Evolutionary conservation across 1,140 invertebrate genomes (phyloP), one percentile per base, ranked within the genome.

Genomic region (Wiebesia pumilae): DNA sequence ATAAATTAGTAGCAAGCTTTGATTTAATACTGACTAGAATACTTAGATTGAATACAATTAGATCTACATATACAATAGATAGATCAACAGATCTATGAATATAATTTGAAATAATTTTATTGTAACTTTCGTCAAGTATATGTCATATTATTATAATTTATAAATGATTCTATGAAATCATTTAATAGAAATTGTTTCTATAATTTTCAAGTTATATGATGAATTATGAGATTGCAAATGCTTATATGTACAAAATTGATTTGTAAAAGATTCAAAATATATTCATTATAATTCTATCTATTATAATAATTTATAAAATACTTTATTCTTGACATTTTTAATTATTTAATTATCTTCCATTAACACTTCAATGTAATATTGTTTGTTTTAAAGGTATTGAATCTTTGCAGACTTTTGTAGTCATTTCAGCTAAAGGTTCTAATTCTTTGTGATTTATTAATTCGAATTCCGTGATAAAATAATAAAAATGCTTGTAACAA

Each of bases 401-500:
- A 91, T 95, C 95, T 88, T 95, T 96, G 90, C 96, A 97, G 43
- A 97, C 96, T 90, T 94, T 95, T 3, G 94, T 91, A 47, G 96
- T 97, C 96, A 97, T 97, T 93, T 97, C 96, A 47, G 95, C 94
- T 86, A 99, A 92, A 38, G 98, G 98, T 93, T 98, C 98, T 84
- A 99, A 93, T 92, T 99, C 98, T 92, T 98, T 98, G 38, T 95
- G 92, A 88, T 96, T 96, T 71, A 99, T 96, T 87, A 99, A 93
- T 89, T 97, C 96, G 91, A 98, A 98, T 93, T 99, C 97, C 62
- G 95, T 96, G 21, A 99, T 96, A 94, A 99, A 99, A 92, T 98
- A 99, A 91, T 98, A 99, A 93, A 98, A 99, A 93, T 99, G 98
- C 93, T 99, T 99, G 94, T 99, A 99, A 91, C 98, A 98, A 3